phyloP scores from a whole-genome alignment of 2,888 invertebrate genomes.

The Aspidiotus destructor region DNA sequence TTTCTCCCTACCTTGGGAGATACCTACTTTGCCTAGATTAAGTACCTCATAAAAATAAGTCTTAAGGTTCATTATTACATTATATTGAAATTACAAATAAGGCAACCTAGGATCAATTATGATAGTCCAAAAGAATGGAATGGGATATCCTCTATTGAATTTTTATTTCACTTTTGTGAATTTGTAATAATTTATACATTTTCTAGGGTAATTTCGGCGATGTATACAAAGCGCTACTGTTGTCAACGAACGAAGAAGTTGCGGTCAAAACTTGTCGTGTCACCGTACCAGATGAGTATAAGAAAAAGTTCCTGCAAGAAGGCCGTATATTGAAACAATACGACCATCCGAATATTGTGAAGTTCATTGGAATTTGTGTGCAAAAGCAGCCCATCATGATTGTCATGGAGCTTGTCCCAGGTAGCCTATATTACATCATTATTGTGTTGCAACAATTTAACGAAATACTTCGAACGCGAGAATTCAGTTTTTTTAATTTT shows the following conservation, averaged over 20 bases:
- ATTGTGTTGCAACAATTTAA: constrained; percentile 28
- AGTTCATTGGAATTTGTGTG: constrained; percentile 92
- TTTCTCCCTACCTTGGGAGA: too few species aligned
- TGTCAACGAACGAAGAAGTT: constrained; percentile 72
- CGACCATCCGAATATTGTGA: constrained; percentile 92
- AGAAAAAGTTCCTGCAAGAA: constrained; percentile 89
- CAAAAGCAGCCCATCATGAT: constrained; percentile 98
- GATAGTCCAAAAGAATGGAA: too few species aligned
- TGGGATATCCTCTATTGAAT: too few species aligned
- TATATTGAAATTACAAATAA: too few species aligned
- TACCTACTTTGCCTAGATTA: too few species aligned
- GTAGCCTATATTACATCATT: constrained; percentile 42
- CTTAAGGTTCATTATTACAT: too few species aligned
- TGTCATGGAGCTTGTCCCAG: constrained; percentile 92
- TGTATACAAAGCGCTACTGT: constrained; percentile 83
- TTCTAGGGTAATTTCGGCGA: constrained; percentile 92
- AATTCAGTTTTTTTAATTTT: neutral
- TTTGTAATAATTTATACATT: constrained; percentile 20
- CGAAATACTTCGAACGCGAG: neutral
- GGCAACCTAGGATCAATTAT: too few species aligned
- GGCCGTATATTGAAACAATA: constrained; percentile 92
- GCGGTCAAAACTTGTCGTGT: constrained; percentile 94
- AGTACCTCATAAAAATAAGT: too few species aligned
- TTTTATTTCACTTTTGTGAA: too few species aligned
- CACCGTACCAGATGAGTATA: constrained; percentile 84